These are phyloP conservation scores for Fistularia commersonii DNA, from an alignment of 2,797 vertebrate species.

Conservation along the genomic window DNA sequence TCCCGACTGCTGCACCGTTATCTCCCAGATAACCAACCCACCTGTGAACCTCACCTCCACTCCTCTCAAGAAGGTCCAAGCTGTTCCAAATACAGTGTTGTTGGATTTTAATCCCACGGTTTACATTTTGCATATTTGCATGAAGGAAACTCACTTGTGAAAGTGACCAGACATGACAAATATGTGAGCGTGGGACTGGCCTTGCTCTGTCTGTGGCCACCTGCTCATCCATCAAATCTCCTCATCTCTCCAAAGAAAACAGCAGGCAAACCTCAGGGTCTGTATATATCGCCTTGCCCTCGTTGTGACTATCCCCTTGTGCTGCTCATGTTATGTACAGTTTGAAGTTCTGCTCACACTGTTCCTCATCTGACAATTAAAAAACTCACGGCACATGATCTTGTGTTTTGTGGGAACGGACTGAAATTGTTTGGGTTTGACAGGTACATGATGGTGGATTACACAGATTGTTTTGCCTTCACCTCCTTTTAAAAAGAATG, in stretches of 20 bases:
- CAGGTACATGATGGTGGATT: slow-evolving; percentile 11
- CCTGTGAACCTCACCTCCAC: not conserved
- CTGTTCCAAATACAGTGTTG: slow-evolving; percentile 9
- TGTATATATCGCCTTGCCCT: slow-evolving; percentile 55
- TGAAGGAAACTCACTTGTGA: slow-evolving; percentile 21
- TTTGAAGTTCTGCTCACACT: slow-evolving; percentile 13
- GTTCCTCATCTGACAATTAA: slow-evolving; percentile 4
- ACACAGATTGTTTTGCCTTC: slow-evolving; percentile 13
- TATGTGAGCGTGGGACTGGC: slow-evolving; percentile 41
- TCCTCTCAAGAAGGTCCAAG: slow-evolving; percentile 3
- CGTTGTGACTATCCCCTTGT: slow-evolving; percentile 20
- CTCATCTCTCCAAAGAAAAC: slow-evolving; percentile 33
- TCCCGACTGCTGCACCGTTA: slow-evolving; percentile 75
- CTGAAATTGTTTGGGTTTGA: slow-evolving; percentile 26
- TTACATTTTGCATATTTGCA: slow-evolving; percentile 17
- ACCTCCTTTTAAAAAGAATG: slow-evolving; percentile 7
- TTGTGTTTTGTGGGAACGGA: slow-evolving; percentile 10
- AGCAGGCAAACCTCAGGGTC: slow-evolving; percentile 66
- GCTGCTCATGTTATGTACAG: slow-evolving; percentile 22
- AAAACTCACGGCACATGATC: slow-evolving; percentile 4
- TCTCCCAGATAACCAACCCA: slow-evolving; percentile 84
- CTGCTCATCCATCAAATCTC: slow-evolving; percentile 22
- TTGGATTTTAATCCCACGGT: not conserved
- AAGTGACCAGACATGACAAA: slow-evolving; percentile 25
- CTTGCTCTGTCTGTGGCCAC: slow-evolving; percentile 23